phyloP scores from a whole-genome alignment of 2,113 vertebrate genomes.

The Nestor notabilis region DNA sequence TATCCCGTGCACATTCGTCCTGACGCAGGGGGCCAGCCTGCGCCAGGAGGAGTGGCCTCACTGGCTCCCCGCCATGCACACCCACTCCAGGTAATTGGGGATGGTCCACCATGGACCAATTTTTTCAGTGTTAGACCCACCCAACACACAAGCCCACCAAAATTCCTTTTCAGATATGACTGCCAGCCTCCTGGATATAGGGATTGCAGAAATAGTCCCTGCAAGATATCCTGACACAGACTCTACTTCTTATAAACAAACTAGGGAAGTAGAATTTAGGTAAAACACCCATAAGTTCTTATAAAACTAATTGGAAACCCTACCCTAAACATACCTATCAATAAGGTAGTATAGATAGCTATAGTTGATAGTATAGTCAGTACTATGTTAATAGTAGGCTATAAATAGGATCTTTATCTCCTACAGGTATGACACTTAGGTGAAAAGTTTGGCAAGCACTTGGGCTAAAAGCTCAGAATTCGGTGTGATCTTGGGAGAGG shows the following conservation, averaged over 20 bases:
- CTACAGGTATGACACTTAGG: neutral
- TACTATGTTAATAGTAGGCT: neutral
- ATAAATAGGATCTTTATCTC: neutral
- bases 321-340: neutral
- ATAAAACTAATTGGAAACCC: neutral
- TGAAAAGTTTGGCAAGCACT: neutral
- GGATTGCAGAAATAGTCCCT: neutral
- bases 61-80: no score
- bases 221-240: neutral
- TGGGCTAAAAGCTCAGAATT: neutral
- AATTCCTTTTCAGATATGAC: neutral
- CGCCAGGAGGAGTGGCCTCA: no score
- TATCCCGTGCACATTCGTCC: no score
- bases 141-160: neutral
- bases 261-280: neutral
- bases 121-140: no score
- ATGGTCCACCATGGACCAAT: no score
- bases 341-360: no score
- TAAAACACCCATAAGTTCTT: neutral
- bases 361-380: no score
- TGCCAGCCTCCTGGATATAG: neutral
- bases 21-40: no score
- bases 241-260: neutral
- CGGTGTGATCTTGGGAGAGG: neutral
- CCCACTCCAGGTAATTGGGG: no score